Evolutionary conservation across 2,888 invertebrate species (phyloP).

Genomic region (Hermaeophaga mercurialis): DNA sequence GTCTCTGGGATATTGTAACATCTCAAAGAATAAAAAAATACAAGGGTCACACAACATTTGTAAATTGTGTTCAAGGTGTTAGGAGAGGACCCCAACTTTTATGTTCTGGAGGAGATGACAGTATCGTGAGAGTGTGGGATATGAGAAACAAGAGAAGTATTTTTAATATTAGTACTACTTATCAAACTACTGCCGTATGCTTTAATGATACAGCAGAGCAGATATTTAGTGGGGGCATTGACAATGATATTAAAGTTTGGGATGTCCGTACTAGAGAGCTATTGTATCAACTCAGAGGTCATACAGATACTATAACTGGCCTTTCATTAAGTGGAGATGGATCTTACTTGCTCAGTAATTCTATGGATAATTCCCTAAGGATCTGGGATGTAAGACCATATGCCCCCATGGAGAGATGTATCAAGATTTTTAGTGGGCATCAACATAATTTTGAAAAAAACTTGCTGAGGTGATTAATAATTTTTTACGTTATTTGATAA

Average conservation of each 20-base stretch:
- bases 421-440: slow-evolving; percentile 81
- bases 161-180: slow-evolving; percentile 72
- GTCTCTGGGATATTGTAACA: slow-evolving; percentile 93
- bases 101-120: slow-evolving; percentile 95
- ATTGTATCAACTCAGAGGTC: slow-evolving; percentile 85
- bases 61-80: slow-evolving; percentile 76
- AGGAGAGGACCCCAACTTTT: slow-evolving; percentile 89
- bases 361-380: slow-evolving; percentile 94
- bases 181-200: slow-evolving; percentile 82
- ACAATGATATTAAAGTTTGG: slow-evolving; percentile 97
- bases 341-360: slow-evolving; percentile 90
- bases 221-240: slow-evolving; percentile 93
- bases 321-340: slow-evolving; percentile 83
- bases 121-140: slow-evolving; percentile 92
- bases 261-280: slow-evolving; percentile 89
- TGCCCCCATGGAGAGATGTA: slow-evolving; percentile 90
- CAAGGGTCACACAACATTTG: slow-evolving; percentile 80
- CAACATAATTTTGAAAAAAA: slow-evolving; percentile 99
- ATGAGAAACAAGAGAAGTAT: slow-evolving; percentile 83
- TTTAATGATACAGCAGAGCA: slow-evolving; percentile 97
- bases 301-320: slow-evolving; percentile 94
- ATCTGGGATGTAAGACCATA: slow-evolving; percentile 98
- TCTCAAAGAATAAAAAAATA: slow-evolving; percentile 88
- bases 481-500: slow-evolving; percentile 71
- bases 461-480: slow-evolving; percentile 78